These are phyloP conservation scores for Cassiopea andromeda DNA, from an alignment of 30 jellyfish, hydroid and myxozoan genomes.

Conservation along the genomic window DNA sequence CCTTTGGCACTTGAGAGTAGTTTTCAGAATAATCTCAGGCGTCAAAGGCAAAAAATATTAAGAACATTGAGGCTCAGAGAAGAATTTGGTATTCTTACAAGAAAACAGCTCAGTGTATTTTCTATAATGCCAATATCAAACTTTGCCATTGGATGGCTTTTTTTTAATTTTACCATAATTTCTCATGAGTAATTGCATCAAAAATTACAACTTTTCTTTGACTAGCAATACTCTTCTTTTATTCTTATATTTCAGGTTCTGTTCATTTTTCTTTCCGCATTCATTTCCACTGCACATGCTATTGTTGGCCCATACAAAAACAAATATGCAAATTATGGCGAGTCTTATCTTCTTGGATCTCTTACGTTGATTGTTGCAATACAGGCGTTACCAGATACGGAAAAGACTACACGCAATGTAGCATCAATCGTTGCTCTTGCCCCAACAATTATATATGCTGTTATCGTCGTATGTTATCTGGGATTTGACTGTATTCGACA, in stretches of 20 bases:
- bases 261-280: constrained; percentile 17
- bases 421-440: constrained; percentile 19
- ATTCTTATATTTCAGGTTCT: constrained; percentile 28
- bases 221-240: neutral
- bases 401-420: constrained; percentile 20
- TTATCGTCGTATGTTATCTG: constrained; percentile 7
- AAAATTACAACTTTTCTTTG: neutral
- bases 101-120: too few species aligned
- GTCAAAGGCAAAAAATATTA: too few species aligned
- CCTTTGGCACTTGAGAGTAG: too few species aligned
- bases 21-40: too few species aligned
- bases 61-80: too few species aligned
- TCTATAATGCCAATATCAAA: too few species aligned
- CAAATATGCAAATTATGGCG: constrained; percentile 55
- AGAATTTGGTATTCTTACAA: too few species aligned
- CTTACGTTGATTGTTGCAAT: constrained; percentile 41
- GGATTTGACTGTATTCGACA: neutral
- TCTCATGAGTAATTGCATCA: too few species aligned
- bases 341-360: constrained; percentile 40
- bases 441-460: constrained; percentile 40
- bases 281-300: constrained; percentile 27
- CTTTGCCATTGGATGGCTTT: too few species aligned
- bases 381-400: constrained; percentile 26
- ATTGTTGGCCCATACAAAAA: constrained; percentile 42
- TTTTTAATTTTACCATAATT: too few species aligned